phyloP scores from a whole-genome alignment of 2,797 vertebrate genomes.

The Perodicticus potto region DNA sequence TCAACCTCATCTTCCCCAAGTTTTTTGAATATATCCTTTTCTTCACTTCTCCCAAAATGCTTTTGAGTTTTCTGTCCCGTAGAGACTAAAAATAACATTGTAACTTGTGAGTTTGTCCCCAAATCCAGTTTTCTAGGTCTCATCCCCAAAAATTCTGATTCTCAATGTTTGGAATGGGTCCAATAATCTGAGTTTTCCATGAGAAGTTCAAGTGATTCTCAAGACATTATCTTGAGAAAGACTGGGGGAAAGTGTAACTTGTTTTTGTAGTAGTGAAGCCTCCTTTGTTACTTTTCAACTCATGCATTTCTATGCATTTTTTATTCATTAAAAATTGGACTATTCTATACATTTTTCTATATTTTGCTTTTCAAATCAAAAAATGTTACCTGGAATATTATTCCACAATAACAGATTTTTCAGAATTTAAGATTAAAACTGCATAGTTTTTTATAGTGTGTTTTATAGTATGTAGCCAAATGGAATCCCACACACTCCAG shows the following conservation, averaged over 20 bases:
- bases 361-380: neutral
- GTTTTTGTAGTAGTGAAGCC: neutral
- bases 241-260: neutral
- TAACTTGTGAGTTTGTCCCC: neutral
- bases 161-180: neutral
- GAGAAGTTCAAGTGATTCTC: neutral
- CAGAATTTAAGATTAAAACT: neutral
- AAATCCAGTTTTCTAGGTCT: neutral
- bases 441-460: neutral
- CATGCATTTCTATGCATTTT: neutral
- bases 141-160: neutral
- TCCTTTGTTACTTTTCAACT: neutral
- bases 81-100: slow-evolving; percentile 19
- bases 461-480: neutral
- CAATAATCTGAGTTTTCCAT: neutral
- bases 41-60: neutral
- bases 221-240: neutral
- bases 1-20: neutral
- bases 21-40: neutral
- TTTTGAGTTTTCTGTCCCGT: neutral
- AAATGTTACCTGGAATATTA: neutral
- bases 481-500: neutral
- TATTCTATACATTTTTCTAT: neutral
- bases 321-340: neutral
- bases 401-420: neutral